Base-by-base conservation (phyloP, 2,888 invertebrate species). In the Sympetrum striolatum region DNA sequence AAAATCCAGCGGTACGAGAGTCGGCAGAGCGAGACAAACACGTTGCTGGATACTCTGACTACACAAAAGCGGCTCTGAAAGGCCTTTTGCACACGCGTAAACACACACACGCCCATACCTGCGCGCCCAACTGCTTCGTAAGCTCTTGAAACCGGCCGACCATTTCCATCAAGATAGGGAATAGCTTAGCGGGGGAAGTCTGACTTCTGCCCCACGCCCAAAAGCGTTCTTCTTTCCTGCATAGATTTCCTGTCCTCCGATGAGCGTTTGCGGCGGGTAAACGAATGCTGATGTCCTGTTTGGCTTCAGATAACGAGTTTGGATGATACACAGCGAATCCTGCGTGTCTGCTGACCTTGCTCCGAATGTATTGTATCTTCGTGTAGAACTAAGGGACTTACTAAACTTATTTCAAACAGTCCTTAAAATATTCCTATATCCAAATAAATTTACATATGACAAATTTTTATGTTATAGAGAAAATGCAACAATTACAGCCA, bases 21-120 rank as follows among this genome's bases (percentile, higher is more conserved):
- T 37, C 86, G 86, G 18, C 60, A 53, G 37, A 64, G 58, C 60
- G 86, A 86, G 64, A 86, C 86, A 86, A 86, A 86, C 86, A 60
- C 86, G 86, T 64, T 39, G 37, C 86, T 86, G 86, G 60, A 64
- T 86, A 86, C 60, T 48, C 53, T 35, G 35, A 58, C 86, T 35
- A 37, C 37, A 86, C 86, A 86, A 86, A 86, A 86, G 86, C 60
- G n/a, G 58, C 58, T 25, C 35, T 37, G 82, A 53, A 53, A 58
- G 53, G 58, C 53, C 31, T 60, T 25, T 18, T 73, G 31, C 60
- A n/a, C 31, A 64, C 58, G 60, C 37, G 31, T 37, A 86, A 22
- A 35, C 18, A 60, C n/a, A 80, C 80, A 37, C 80, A 37, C 80
- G 37, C 39, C 35, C n/a, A 80, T 80, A 80, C 80, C 35, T 37